Evolutionary conservation across 2,797 vertebrate genomes (phyloP).

Genomic region (Pseudochirops cupreus): DNA sequence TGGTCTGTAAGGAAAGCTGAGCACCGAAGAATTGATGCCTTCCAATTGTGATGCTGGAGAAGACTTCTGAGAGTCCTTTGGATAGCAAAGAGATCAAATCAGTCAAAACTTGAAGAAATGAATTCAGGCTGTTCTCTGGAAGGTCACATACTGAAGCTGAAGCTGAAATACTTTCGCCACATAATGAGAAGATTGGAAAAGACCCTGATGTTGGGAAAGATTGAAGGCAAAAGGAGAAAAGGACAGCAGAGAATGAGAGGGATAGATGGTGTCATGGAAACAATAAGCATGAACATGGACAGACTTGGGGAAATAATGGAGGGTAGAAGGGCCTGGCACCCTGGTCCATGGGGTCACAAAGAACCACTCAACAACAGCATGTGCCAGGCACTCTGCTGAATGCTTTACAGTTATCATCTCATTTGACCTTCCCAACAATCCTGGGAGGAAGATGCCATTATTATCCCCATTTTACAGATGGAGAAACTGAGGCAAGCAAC

Average conservation of each 20-base stretch:
- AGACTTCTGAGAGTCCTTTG: neutral
- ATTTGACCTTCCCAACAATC: neutral
- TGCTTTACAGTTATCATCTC: neutral
- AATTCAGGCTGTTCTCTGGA: neutral
- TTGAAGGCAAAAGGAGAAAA: neutral
- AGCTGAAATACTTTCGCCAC: neutral
- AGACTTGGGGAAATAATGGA: neutral
- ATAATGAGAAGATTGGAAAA: too few species aligned
- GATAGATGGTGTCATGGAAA: neutral
- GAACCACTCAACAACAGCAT: neutral
- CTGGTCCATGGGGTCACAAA: neutral
- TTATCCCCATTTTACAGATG: neutral
- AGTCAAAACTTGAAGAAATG: neutral
- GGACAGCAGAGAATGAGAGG: too few species aligned
- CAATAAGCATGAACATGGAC: neutral
- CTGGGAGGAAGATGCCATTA: neutral
- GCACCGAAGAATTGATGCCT: neutral
- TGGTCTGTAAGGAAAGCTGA: neutral
- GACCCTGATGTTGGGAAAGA: neutral
- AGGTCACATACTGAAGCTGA: neutral
- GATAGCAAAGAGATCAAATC: neutral
- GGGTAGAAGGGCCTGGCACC: neutral
- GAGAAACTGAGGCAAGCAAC: neutral
- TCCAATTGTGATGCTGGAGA: neutral
- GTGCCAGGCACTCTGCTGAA: neutral